Evolutionary conservation across 2,797 vertebrate genomes (phyloP), one percentile per base, ranked within the genome.

Genomic region (Typhlichthys subterraneus): DNA sequence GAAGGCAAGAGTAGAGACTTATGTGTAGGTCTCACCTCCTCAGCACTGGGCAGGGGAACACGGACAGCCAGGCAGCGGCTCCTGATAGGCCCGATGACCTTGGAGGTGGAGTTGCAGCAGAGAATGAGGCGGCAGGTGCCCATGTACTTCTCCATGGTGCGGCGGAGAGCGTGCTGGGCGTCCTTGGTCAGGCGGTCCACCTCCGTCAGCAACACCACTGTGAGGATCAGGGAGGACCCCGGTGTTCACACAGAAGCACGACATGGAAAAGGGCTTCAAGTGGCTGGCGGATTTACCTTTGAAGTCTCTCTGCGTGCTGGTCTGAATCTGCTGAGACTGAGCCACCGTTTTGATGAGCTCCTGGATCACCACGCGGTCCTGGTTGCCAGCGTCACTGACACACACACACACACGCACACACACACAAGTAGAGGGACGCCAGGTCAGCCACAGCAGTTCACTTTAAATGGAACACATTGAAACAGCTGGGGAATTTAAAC

Each of bases 61-160:
- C 97, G 90, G 60, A 99, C 69, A 2, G 95, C 96, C 85, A 99
- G 87, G 70, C 98, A 99, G 64, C 98, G 91, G 79, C 98, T 99
- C 62, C 95, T 90, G 79, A 99, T 99, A 0, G 98, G 97, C 2
- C 92, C 89, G 29, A 99, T 99, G 66, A 99, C 94, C 88, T 98
- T 99, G 23, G 97, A 99, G 55, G 96, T 95, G 61, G 97, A 98
- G 77, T 94, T 99, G 55, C 96, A 96, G 88, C 95, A 98, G 65
- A 99, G 85, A 82, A 99, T 96, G 82, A 99, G 74, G 2, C 98
- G 93, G 84, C 98, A 99, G 61, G 96, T 98, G 1, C 91, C 73
- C 97, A 98, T 98, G 70, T 99, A 98, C 75, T 99, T 99, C 73
- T 99, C 98, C 98, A 99, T 99, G 0, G 98, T 99, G 59, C 98